A percentile compares a stretch with the other conserved stretches of the same genome.
These are phyloP conservation scores for Phalacrocorax aristotelis DNA, from an alignment of 2,113 vertebrate genomes.

Conservation along the genomic window DNA sequence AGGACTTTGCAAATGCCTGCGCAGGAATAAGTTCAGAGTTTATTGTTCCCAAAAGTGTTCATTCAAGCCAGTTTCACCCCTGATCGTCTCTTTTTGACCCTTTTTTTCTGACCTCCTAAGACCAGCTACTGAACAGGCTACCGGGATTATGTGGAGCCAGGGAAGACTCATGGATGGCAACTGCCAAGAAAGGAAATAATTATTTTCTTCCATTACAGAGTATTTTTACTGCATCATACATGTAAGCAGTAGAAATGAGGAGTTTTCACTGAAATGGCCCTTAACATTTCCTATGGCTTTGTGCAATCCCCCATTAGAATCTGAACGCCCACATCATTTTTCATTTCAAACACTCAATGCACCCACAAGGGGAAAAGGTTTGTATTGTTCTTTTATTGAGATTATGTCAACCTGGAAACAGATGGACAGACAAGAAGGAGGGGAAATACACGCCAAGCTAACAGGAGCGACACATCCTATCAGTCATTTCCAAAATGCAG, in stretches of 20 bases:
- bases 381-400: slow-evolving; percentile 29
- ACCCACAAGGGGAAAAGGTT: slow-evolving; percentile 17
- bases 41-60: not conserved
- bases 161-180: not conserved
- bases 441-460: not conserved
- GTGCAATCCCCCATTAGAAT: not conserved
- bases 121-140: not conserved
- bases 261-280: not conserved
- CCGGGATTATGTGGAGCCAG: not conserved
- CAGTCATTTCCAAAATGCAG: not conserved
- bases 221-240: not conserved
- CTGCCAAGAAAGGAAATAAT: not conserved
- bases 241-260: not conserved
- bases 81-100: not conserved
- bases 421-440: not conserved
- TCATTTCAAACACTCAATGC: not conserved
- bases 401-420: slow-evolving; percentile 28
- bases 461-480: not conserved
- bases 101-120: not conserved
- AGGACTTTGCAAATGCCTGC: not conserved
- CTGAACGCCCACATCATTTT: not conserved
- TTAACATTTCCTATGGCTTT: not conserved
- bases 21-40: not conserved
- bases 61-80: not conserved
- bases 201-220: not conserved